These are phyloP conservation scores for Parnassius mnemosyne DNA, from an alignment of 2,888 invertebrate species.

Conservation along the genomic window DNA sequence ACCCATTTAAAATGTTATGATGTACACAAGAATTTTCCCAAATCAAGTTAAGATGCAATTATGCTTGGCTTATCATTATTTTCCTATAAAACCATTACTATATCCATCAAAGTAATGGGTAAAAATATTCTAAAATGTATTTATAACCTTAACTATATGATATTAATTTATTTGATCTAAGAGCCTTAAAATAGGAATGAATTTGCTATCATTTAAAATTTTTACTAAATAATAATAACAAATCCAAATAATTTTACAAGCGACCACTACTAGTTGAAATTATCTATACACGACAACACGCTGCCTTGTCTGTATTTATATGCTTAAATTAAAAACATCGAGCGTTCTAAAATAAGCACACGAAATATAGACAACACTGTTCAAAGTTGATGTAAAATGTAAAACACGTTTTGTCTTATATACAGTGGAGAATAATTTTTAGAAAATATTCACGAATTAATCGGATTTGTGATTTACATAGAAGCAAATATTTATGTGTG, in stretches of 20 bases:
- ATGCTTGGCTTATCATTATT: no score
- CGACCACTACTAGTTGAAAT: neutral
- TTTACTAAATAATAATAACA: slow-evolving; percentile 20
- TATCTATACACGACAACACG: slow-evolving; percentile 3
- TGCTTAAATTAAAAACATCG: neutral
- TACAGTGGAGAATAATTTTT: neutral
- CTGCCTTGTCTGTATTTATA: neutral
- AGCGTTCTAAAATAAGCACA: neutral
- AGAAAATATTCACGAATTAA: neutral
- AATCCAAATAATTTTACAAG: slow-evolving; percentile 10
- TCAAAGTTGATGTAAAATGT: neutral
- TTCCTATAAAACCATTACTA: slow-evolving; percentile 1
- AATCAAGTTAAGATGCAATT: neutral
- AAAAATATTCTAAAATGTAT: slow-evolving; percentile 43
- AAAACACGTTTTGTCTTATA: neutral
- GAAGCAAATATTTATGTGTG: no score
- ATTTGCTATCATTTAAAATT: slow-evolving; percentile 30
- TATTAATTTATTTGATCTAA: slow-evolving; percentile 71
- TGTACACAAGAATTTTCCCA: neutral
- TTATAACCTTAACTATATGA: slow-evolving; percentile 48
- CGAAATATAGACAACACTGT: neutral
- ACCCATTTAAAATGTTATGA: neutral
- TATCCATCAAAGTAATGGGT: slow-evolving; percentile 32
- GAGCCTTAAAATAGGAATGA: slow-evolving; percentile 42
- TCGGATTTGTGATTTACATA: neutral